Evolutionary conservation across 1,140 invertebrate species (phyloP), one percentile per base, ranked within the genome.

Genomic region (Temnothorax nylanderi): DNA sequence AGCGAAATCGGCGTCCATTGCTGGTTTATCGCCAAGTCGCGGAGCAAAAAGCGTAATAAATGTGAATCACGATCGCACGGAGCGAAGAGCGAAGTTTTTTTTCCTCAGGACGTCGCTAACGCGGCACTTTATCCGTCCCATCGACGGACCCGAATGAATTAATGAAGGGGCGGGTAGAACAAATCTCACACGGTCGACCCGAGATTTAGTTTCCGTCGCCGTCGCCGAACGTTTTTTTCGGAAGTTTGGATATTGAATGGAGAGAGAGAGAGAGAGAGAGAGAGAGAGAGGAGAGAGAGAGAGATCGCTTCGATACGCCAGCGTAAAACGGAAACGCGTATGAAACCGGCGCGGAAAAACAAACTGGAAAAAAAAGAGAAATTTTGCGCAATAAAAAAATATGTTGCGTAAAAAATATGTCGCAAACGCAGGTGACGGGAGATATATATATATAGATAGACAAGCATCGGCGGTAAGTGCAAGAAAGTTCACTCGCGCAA

Each of bases 111-210:
- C 67, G 49, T 71, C 80, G 54, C 67, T 82, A 82, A 82, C 80
- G 80, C 80, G 54, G 80, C 67, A 60, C 54, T 82, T 82, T 74
- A 82, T 82, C 80, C 67, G 37, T 60, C 60, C 65, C 49, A 82
- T 82, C 80, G 78, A 82, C 78, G 69, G 51, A n/a, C 16, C 18
- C 37, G 67, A 82, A 74, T 72, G 67, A 72, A 82, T 82, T 82
- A 82, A 82, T 82, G 67, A 82, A 82, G 54, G 67, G 80, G 54
- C 54, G 80, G 77, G 41, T 60, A 21, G 80, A 82, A 82, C 80
- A 82, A 82, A 82, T 74, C 67, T 69, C 77, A 32, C 51, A 41
- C 34, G 65, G 67, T 47, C 37, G 51, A 44, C 6, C 16, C 80
- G 51, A 74, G 26, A 82, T 82, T 74, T 74, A 74, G 41, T 18